Base-by-base conservation (phyloP, 2,113 vertebrate species). In the Shinisaurus crocodilurus region DNA sequence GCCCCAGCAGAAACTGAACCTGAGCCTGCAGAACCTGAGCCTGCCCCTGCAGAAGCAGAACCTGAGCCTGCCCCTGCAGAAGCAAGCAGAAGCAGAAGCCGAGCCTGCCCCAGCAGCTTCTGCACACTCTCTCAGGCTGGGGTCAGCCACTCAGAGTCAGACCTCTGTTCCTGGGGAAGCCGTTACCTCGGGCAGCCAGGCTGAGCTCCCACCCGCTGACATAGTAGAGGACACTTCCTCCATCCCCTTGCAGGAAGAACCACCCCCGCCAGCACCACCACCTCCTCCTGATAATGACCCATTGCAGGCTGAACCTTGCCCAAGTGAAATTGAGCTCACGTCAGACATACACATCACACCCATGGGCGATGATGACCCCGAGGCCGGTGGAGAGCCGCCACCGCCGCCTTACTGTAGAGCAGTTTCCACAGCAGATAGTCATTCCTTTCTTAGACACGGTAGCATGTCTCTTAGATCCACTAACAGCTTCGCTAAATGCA, bases 201-300 rank as follows among this genome's bases (percentile, higher is more conserved):
- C 89, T 92, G 89, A 88, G 92, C 67, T 54, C 76, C 40, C 94
- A 87, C 10, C 63, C 77, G 34, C 20, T 88, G 18, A 77, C 18
- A 1, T n/a, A 72, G 20, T 50, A 65, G 34, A 72, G 12, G 45
- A 29, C 54, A 91, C 88, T 94, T 92, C 93, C 90, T 88, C 54
- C 0, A 29, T 29, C 89, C 88, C 93, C 93, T 90, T 92, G 94
- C 88, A 95, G 93, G 93, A 90, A 95, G 96, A 95, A 92, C 79
- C 89, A 54, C 89, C 88, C 69, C 60, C 48, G 37, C 25, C 48
- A 81, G 86, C 82, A 32, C 82, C 60, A 69, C 32, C 50, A 50
- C 63, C 37, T 40, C 93, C 90, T 94, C 89, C 92, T 94, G 84
- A 63, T 94, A 16, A 84, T 3, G 45, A 90, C 76, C 82, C 50